These are phyloP conservation scores for Leptopilina clavipes DNA, from an alignment of 1,140 invertebrate genomes.

Conservation along the genomic window DNA sequence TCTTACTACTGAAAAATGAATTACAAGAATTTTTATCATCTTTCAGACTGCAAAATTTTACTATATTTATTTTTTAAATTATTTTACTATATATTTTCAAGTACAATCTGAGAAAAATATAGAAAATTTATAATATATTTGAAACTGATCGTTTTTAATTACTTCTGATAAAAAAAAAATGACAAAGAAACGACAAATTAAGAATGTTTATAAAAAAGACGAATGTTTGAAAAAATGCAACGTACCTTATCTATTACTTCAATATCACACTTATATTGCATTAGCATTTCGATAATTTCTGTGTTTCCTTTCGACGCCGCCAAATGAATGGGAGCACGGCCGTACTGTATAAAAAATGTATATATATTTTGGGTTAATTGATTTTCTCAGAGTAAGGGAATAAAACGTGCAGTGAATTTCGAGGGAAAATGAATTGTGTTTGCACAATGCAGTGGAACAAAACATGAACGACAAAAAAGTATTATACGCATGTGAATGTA, in stretches of 20 bases:
- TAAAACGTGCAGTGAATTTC: slow-evolving; percentile 10
- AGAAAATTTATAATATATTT: too few species aligned
- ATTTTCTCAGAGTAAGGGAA: slow-evolving; percentile 9
- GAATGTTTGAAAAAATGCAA: not conserved
- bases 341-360: slow-evolving; percentile 76
- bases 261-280: slow-evolving; percentile 84
- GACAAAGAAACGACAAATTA: too few species aligned
- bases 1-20: too few species aligned
- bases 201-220: too few species aligned
- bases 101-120: too few species aligned
- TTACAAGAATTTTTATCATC: too few species aligned
- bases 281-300: slow-evolving; percentile 83
- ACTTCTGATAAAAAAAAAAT: too few species aligned
- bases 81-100: too few species aligned
- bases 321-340: slow-evolving; percentile 85
- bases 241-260: slow-evolving; percentile 85
- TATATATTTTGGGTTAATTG: slow-evolving; percentile 1
- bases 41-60: too few species aligned
- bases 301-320: slow-evolving; percentile 83
- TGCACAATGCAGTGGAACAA: not conserved
- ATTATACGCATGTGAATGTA: not conserved
- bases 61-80: too few species aligned
- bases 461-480: not conserved
- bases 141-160: too few species aligned
- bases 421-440: slow-evolving; percentile 22